Percentiles rank a stretch among this genome's conserved stretches.
Evolutionary conservation across 2,888 invertebrate genomes (phyloP).

Genomic region (Aelia acuminata): DNA sequence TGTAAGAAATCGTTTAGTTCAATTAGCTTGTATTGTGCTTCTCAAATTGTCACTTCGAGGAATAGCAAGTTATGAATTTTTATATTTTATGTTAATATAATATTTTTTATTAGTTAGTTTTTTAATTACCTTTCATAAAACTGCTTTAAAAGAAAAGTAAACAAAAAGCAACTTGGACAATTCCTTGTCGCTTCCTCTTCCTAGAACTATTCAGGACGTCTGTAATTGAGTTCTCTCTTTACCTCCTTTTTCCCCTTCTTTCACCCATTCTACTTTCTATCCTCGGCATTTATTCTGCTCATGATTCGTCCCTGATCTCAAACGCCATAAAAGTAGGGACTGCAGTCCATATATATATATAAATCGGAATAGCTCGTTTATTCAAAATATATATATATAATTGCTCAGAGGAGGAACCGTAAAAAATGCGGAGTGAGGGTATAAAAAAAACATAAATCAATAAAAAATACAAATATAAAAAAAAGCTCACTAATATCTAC

Average conservation of each 20-base stretch:
- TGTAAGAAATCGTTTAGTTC: too few species aligned
- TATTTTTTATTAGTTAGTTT: too few species aligned
- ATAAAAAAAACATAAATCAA: too few species aligned
- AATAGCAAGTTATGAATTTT: too few species aligned
- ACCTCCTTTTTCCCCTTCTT: constrained; percentile 13
- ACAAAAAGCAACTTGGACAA: background rate
- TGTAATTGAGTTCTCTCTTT: constrained; percentile 34
- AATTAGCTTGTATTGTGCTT: too few species aligned
- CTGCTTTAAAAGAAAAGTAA: background rate
- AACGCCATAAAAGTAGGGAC: background rate
- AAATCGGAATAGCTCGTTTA: background rate
- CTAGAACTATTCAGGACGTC: constrained; percentile 30
- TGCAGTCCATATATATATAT: background rate
- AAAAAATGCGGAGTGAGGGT: too few species aligned
- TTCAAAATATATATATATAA: too few species aligned
- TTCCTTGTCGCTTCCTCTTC: background rate
- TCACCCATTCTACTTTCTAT: constrained; percentile 47
- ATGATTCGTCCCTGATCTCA: constrained; percentile 23
- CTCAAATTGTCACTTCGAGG: too few species aligned
- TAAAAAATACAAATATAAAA: too few species aligned
- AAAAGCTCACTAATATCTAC: too few species aligned
- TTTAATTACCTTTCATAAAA: background rate
- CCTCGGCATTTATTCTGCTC: constrained; percentile 32
- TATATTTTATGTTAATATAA: too few species aligned
- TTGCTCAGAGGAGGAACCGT: too few species aligned